A percentile compares a stretch with the other conserved stretches of the same genome.
These are phyloP conservation scores for Peromyscus californicus DNA, from an alignment of 2,113 vertebrate genomes.

Conservation along the genomic window DNA sequence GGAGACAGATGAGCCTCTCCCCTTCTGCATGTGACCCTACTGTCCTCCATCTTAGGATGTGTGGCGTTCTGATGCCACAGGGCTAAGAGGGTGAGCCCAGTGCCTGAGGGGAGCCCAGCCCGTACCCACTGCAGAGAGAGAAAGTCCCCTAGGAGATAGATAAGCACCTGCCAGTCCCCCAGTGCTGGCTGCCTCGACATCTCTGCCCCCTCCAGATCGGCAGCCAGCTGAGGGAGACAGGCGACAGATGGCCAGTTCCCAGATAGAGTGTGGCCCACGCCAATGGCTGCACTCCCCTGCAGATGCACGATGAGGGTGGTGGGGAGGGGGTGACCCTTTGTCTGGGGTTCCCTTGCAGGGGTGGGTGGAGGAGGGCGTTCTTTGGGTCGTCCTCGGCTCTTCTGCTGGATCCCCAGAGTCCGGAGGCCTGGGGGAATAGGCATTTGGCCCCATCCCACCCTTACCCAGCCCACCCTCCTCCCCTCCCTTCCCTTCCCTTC, in stretches of 20 bases:
- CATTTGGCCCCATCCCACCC: conserved; percentile 40
- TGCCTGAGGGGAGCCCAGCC: background rate
- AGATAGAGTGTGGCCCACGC: conserved; percentile 69
- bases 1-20: background rate
- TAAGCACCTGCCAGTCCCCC: background rate
- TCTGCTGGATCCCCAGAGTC: conserved; percentile 48
- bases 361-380: conserved; percentile 63
- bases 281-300: conserved; percentile 64
- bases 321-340: conserved; percentile 82
- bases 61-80: background rate
- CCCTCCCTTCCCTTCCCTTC: conserved; percentile 77
- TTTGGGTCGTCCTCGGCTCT: conserved; percentile 72
- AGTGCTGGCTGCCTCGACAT: background rate
- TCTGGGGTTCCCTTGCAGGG: conserved; percentile 74
- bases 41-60: background rate
- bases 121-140: background rate
- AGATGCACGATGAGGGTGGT: conserved; percentile 61
- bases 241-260: conserved; percentile 86
- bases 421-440: conserved; percentile 60
- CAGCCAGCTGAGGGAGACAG: conserved; percentile 59
- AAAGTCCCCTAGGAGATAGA: background rate
- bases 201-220: conserved; percentile 60
- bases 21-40: background rate
- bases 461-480: background rate
- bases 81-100: background rate